Conservation (phyloP, 2,888 invertebrate genomes). For the Chouioia cunea region DNA sequence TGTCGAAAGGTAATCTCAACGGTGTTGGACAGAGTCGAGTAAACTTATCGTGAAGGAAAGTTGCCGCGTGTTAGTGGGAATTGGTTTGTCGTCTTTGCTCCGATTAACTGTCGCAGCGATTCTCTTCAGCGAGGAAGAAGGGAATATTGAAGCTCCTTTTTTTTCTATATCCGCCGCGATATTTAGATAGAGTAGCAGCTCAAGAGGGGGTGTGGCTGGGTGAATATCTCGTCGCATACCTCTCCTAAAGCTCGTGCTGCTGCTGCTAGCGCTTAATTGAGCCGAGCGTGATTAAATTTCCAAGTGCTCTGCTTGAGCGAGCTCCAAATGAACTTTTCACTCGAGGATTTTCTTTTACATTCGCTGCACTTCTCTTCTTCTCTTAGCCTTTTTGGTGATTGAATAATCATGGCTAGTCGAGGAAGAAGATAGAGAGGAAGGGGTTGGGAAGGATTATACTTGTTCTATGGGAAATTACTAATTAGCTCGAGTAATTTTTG, state of each 20-base stretch:
- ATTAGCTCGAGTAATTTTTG: too few species aligned
- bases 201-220: conserved; percentile 3
- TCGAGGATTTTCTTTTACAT: too few species aligned
- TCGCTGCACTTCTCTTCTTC: too few species aligned
- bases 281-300: conserved; percentile 35
- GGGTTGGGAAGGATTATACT: too few species aligned
- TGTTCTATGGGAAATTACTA: too few species aligned
- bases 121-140: not conserved
- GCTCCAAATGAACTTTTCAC: too few species aligned
- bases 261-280: conserved; percentile 19
- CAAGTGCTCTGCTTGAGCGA: conserved; percentile 13
- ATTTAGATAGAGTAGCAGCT: not conserved
- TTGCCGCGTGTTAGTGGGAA: conserved; percentile 1
- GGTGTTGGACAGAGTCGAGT: conserved; percentile 18
- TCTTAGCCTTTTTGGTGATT: too few species aligned
- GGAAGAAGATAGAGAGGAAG: too few species aligned
- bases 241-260: not conserved
- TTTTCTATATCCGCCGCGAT: not conserved
- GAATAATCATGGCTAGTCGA: too few species aligned
- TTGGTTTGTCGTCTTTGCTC: conserved; percentile 24
- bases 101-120: not conserved
- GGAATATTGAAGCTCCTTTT: not conserved
- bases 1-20: conserved; percentile 32
- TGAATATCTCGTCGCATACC: not conserved
- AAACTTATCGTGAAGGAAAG: not conserved